phyloP scores from a whole-genome alignment of 2,888 invertebrate genomes.

The Amaurobius ferox region DNA sequence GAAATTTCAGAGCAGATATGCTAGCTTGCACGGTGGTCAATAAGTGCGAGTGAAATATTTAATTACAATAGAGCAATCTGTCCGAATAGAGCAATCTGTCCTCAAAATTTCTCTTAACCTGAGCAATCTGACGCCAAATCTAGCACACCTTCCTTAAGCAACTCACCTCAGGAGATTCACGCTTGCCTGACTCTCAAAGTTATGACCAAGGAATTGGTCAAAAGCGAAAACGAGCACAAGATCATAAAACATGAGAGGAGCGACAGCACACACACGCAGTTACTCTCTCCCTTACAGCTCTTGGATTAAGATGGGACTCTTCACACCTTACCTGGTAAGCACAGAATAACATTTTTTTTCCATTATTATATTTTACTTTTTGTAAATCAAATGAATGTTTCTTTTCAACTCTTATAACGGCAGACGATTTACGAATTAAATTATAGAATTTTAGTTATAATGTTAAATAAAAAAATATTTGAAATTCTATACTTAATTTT shows the following conservation, averaged over 20 bases:
- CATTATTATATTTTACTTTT: background rate
- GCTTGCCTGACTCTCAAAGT: constrained; percentile 42
- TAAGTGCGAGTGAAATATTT: no score
- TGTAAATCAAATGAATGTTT: no score
- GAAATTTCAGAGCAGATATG: no score
- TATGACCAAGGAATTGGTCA: constrained; percentile 59
- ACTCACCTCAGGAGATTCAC: constrained; percentile 33
- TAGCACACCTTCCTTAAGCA: constrained; percentile 7
- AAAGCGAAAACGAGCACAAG: constrained; percentile 51
- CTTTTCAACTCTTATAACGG: no score
- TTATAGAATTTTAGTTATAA: no score
- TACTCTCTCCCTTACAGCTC: background rate
- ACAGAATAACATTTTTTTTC: background rate
- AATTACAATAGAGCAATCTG: no score
- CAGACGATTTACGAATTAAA: no score
- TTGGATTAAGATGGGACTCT: constrained; percentile 41
- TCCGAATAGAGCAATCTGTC: no score
- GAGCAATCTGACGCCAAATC: constrained; percentile 14
- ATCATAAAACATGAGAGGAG: constrained; percentile 9
- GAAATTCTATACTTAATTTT: no score
- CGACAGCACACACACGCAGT: background rate
- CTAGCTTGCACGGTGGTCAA: no score
- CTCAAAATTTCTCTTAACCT: no score
- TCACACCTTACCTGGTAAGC: constrained; percentile 34
- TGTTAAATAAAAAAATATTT: no score